Evolutionary conservation across 1,140 invertebrate genomes (phyloP).

Genomic region (Drosophila azteca): DNA sequence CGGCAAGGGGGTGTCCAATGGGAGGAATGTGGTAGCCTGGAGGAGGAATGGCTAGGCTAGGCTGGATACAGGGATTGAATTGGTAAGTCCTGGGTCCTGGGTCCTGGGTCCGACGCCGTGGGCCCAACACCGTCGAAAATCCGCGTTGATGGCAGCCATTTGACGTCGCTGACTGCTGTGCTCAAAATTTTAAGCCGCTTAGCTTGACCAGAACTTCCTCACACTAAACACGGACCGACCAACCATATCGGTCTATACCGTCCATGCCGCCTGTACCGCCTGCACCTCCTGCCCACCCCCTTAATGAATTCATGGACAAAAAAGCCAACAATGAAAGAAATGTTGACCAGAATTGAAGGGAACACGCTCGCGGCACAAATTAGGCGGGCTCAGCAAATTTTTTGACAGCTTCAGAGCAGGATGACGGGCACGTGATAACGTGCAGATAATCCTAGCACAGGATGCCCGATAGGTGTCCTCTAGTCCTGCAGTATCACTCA

Average conservation of each 20-base stretch:
- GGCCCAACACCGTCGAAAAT: constrained; percentile 27
- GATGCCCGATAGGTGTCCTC: too few relatives aligned
- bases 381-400: constrained; percentile 37
- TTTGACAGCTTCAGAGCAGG: constrained; percentile 33
- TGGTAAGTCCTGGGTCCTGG: constrained; percentile 30
- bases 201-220: constrained; percentile 71
- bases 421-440: too few relatives aligned
- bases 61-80: constrained; percentile 17
- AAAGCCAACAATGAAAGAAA: constrained; percentile 4
- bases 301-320: constrained; percentile 22
- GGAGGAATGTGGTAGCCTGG: not conserved
- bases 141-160: constrained; percentile 76
- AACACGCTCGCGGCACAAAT: constrained; percentile 48
- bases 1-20: not conserved
- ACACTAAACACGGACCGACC: constrained; percentile 17
- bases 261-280: not conserved
- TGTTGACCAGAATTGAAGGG: constrained; percentile 42
- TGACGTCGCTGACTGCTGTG: constrained; percentile 60
- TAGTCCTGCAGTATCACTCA: too few relatives aligned
- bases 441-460: too few relatives aligned
- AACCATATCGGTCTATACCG: too few relatives aligned
- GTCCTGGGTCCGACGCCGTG: constrained; percentile 14
- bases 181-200: constrained; percentile 74
- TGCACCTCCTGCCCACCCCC: not conserved
- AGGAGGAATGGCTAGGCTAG: not conserved